Evolutionary conservation across 2,113 vertebrate genomes (phyloP), one percentile per base, ranked within the genome.

Genomic region (Carassius auratus): DNA sequence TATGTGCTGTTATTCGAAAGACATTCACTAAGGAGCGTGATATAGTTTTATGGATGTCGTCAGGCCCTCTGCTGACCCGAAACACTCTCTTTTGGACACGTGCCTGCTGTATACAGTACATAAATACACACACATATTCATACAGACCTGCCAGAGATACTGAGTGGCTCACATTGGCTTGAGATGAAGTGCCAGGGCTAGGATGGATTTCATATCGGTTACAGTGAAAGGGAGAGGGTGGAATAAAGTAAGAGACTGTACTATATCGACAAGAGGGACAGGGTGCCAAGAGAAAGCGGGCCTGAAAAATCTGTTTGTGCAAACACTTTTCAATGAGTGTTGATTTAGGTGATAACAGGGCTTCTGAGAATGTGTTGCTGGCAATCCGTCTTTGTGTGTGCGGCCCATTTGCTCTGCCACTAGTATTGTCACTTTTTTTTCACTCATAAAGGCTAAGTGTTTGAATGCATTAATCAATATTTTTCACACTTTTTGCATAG

Each of bases 271-370:
- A 19, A 68, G 76, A 77, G 38, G 55, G 33, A 81, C 52, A 84
- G 55, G 50, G 76, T 57, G 81, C 68, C 81, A 83, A 59, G 52
- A 42, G 81, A 83, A 83, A 73, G 50, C 30, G 57, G 66, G 55
- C 69, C 36, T 81, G 68, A 80, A 74, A 85, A 80, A 86, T 80
- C 78, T 85, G 84, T 80, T 81, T 78, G 76, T 73, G 76, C 78
- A 80, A 78, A 78, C 84, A 73, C 84, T 86, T 71, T 71, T 78
- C 33, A 73, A 76, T 81, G 69, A 75, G 78, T 86, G 79, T 86
- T 68, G 79, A 82, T 86, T 76, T 81, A 86, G 50, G 50, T 68
- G 79, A 81, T 82, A 82, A 81, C 77, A 23, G 38, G 68, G 48
- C 36, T 50, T 85, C 50, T 66, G 73, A 76, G 83, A 76, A 76